Percentiles rank a stretch among this genome's conserved stretches.
Evolutionary conservation across 2,797 vertebrate genomes (phyloP).

Genomic region (Cheirogaleus major): DNA sequence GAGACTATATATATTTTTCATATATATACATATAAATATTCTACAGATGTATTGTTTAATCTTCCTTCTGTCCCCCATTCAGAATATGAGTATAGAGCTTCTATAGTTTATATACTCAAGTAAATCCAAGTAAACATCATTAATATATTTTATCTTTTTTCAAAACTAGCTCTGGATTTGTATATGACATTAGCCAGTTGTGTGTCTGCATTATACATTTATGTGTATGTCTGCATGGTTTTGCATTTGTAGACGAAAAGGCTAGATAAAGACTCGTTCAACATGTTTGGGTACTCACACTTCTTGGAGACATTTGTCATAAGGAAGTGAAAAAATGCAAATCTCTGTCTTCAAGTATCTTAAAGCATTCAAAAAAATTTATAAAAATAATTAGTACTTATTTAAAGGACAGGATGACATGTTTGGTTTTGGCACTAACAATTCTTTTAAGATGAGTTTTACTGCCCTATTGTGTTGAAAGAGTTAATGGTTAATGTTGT

Average conservation of each 20-base stretch:
- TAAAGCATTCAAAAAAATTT: neutral
- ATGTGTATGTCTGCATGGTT: neutral
- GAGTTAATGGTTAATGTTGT: conserved; percentile 28
- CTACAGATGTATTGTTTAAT: neutral
- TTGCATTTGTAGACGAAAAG: neutral
- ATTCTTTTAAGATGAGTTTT: neutral
- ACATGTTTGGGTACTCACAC: neutral
- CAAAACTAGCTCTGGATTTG: neutral
- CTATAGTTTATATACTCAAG: neutral
- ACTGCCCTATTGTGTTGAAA: conserved; percentile 14
- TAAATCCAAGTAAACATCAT: neutral
- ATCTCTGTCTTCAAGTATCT: neutral
- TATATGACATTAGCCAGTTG: neutral
- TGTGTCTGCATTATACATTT: neutral
- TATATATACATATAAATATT: neutral
- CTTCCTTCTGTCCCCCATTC: neutral
- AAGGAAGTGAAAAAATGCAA: neutral
- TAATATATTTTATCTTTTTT: neutral
- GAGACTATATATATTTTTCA: neutral
- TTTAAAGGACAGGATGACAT: neutral
- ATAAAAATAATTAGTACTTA: neutral
- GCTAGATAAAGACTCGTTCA: neutral
- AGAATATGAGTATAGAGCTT: neutral
- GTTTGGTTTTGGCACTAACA: conserved; percentile 1
- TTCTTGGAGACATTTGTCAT: neutral